Evolutionary conservation across 2,888 invertebrate genomes (phyloP).

Genomic region (Pterostichus niger): DNA sequence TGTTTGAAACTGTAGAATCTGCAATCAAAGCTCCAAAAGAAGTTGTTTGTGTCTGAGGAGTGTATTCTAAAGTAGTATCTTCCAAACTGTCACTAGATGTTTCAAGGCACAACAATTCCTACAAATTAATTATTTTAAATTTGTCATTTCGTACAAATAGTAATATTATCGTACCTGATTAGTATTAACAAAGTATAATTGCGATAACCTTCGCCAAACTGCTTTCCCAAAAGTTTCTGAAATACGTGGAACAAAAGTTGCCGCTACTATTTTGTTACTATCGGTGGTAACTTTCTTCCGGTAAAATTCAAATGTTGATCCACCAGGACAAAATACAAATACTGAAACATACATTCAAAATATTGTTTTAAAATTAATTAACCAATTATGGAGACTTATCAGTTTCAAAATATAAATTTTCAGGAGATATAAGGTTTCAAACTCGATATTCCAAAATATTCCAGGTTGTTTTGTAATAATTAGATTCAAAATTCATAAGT

Average conservation of each 20-base stretch:
- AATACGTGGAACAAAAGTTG: conserved; percentile 81
- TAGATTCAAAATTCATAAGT: no score
- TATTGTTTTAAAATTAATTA: conserved; percentile 42
- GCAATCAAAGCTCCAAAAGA: conserved; percentile 55
- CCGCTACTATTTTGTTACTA: conserved; percentile 76
- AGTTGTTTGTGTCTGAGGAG: conserved; percentile 18
- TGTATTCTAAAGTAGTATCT: conserved; percentile 37
- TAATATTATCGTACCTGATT: conserved; percentile 78
- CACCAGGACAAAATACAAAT: conserved; percentile 82
- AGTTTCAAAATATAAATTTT: no score
- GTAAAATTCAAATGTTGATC: conserved; percentile 79
- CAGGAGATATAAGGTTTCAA: no score
- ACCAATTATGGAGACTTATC: conserved; percentile 24
- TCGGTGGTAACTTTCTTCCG: conserved; percentile 77
- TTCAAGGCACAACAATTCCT: conserved; percentile 67
- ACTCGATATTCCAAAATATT: no score
- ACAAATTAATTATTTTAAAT: conserved; percentile 35
- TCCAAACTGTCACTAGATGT: conserved; percentile 12
- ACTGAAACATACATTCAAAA: conserved; percentile 77
- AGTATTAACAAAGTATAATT: conserved; percentile 81
- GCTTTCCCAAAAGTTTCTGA: conserved; percentile 76
- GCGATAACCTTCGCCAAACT: conserved; percentile 82
- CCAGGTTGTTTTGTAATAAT: no score
- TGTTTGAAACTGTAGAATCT: background rate
- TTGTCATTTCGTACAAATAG: conserved; percentile 26